Evolutionary conservation across 2,797 vertebrate genomes (phyloP).

Genomic region (Chelonia mydas): DNA sequence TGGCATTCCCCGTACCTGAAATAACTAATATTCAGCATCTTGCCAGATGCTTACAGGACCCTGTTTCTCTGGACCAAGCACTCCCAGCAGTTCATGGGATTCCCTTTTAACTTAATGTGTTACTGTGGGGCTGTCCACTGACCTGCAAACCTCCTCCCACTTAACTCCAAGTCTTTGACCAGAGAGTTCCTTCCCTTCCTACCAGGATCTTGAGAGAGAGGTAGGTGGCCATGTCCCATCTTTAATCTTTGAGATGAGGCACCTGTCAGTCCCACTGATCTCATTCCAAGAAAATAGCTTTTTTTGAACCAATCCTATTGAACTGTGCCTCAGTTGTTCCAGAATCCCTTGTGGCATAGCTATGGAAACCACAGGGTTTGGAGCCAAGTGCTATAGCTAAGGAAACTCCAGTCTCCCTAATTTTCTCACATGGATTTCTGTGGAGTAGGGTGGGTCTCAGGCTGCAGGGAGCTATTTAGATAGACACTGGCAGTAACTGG

Average conservation of each 20-base stretch:
- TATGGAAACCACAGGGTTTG: not conserved
- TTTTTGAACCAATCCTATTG: no score
- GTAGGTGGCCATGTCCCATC: not conserved
- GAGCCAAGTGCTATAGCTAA: not conserved
- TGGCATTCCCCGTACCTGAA: not conserved
- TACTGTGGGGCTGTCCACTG: not conserved
- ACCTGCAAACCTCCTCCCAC: not conserved
- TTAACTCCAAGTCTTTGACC: no score
- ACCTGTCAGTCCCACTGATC: not conserved
- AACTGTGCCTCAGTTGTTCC: not conserved
- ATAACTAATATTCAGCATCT: not conserved
- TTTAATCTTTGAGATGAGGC: not conserved
- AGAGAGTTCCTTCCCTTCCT: no score
- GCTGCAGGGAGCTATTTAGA: not conserved
- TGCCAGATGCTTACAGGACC: not conserved
- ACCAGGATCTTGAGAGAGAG: no score
- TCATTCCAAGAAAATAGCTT: not conserved
- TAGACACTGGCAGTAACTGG: not conserved
- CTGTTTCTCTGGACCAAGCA: not conserved
- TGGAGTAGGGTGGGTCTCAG: not conserved
- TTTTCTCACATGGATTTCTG: not conserved
- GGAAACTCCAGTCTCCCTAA: not conserved
- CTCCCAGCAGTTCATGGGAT: not conserved
- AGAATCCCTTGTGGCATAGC: not conserved
- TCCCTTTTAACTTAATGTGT: not conserved